Conservation (phyloP, 2,888 invertebrate species). For the Aspidiotus rigidus region DNA sequence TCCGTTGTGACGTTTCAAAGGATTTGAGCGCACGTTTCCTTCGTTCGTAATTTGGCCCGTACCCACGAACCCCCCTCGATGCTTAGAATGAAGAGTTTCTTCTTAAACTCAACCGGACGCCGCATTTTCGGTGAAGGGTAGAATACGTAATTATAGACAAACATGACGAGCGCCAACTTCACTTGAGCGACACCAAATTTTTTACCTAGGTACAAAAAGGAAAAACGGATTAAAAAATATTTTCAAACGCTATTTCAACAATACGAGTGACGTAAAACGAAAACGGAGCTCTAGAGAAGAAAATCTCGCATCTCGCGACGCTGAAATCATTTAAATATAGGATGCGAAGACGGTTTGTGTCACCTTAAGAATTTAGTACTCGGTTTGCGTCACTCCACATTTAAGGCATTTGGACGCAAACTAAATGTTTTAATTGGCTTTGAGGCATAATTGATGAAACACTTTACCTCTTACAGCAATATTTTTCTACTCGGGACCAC, state of each 20-base stretch:
- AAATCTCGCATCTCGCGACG: background rate
- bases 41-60: background rate
- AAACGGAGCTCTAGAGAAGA: background rate
- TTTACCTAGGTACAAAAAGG: constrained; percentile 6
- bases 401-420: too few relatives aligned
- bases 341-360: too few relatives aligned
- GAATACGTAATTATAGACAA: constrained; percentile 10
- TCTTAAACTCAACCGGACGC: constrained; percentile 11
- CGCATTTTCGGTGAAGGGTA: constrained; percentile 22
- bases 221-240: background rate
- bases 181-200: constrained; percentile 22
- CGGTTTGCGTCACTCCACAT: too few relatives aligned
- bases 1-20: too few relatives aligned
- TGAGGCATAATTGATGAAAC: too few relatives aligned
- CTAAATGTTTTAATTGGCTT: too few relatives aligned
- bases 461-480: too few relatives aligned
- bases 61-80: constrained; percentile 20
- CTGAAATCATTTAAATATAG: too few relatives aligned
- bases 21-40: background rate
- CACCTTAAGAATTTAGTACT: too few relatives aligned
- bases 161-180: constrained; percentile 11
- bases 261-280: background rate
- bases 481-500: too few relatives aligned
- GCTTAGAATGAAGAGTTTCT: constrained; percentile 7
- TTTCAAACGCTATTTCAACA: background rate